A percentile compares a stretch with the other conserved stretches of the same genome.
Evolutionary conservation across 2,888 invertebrate species (phyloP).

Genomic region (Pandemis corylana): DNA sequence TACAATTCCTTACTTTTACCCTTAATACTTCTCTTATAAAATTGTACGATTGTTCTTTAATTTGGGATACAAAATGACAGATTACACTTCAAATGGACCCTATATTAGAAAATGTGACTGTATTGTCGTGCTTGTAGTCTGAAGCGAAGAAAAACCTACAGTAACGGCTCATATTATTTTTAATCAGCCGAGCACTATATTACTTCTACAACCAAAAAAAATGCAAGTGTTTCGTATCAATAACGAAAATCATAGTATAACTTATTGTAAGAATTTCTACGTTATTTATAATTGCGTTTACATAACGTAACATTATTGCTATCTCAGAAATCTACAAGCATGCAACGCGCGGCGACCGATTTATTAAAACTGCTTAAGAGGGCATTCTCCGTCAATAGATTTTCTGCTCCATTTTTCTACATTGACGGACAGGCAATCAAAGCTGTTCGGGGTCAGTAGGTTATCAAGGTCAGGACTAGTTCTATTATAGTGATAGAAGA

Average conservation of each 20-base stretch:
- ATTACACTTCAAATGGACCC: too few species aligned
- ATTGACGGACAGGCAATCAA: slow-evolving; percentile 3
- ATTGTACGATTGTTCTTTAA: not conserved
- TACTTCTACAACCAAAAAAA: not conserved
- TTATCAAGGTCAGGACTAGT: slow-evolving; percentile 37
- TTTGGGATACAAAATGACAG: too few species aligned
- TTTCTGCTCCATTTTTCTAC: slow-evolving; percentile 28
- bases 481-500: slow-evolving; percentile 45
- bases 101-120: too few species aligned
- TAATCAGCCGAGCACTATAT: not conserved
- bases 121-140: too few species aligned
- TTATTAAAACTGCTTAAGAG: slow-evolving; percentile 12
- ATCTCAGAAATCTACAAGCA: not conserved
- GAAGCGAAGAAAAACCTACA: too few species aligned
- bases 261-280: not conserved
- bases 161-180: not conserved
- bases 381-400: slow-evolving; percentile 2
- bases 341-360: not conserved
- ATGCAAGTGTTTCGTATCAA: not conserved
- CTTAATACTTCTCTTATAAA: not conserved
- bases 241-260: not conserved
- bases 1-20: not conserved
- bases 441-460: slow-evolving; percentile 37
- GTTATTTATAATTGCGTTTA: not conserved
- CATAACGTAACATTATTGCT: not conserved